phyloP scores from a whole-genome alignment of 2,888 invertebrate genomes.

The Sminthurides aquaticus region DNA sequence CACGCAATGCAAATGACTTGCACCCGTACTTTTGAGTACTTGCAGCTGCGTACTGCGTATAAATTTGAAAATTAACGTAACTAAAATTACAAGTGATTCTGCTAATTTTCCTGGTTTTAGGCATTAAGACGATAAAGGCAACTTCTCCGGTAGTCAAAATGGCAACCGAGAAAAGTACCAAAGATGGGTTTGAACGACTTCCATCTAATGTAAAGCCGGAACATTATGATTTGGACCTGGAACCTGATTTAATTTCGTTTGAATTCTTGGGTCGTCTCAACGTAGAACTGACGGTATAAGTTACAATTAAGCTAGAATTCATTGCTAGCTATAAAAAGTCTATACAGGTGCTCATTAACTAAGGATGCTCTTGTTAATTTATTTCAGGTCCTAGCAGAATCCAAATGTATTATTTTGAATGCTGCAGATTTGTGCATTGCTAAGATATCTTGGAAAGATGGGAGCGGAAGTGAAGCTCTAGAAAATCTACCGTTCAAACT shows the following conservation, averaged over 20 bases:
- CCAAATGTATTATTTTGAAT: slow-evolving; percentile 66
- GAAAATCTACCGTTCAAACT: slow-evolving; percentile 20
- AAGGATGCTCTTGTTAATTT: too few species aligned
- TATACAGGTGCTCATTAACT: too few species aligned
- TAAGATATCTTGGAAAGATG: slow-evolving; percentile 48
- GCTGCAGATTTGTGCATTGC: slow-evolving; percentile 66
- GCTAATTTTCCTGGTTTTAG: too few species aligned
- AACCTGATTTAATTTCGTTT: background rate
- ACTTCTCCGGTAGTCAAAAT: background rate
- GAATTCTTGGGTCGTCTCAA: background rate
- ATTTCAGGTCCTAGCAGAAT: slow-evolving; percentile 59
- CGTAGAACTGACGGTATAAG: too few species aligned
- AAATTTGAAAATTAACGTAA: too few species aligned
- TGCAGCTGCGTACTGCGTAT: too few species aligned
- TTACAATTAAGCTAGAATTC: background rate
- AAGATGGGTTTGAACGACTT: background rate
- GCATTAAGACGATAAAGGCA: too few species aligned
- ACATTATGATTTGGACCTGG: background rate
- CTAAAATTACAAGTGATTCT: too few species aligned
- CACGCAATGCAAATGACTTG: too few species aligned
- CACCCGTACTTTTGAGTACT: too few species aligned
- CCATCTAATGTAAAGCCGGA: background rate
- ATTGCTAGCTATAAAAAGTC: too few species aligned
- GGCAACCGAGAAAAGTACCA: background rate
- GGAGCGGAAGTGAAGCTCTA: too few species aligned